Evolutionary conservation across 2,888 invertebrate genomes (phyloP).

Genomic region (Mythimna lalbum): DNA sequence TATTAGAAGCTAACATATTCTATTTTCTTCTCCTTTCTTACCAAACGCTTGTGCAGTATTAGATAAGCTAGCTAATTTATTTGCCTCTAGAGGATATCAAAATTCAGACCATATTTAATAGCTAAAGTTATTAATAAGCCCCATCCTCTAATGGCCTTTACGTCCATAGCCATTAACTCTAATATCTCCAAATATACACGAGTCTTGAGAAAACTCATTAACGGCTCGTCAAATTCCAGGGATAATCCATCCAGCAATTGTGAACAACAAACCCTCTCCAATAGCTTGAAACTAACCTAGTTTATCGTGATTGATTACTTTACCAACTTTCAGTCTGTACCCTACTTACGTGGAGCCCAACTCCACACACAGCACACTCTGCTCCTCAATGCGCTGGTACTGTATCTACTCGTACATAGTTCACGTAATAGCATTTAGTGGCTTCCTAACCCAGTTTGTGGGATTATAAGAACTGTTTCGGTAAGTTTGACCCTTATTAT

Average conservation of each 20-base stretch:
- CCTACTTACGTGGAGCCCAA: slow-evolving; percentile 55
- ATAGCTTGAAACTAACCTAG: slow-evolving; percentile 38
- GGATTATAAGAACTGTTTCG: slow-evolving; percentile 47
- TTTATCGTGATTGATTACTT: slow-evolving; percentile 57
- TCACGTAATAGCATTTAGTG: slow-evolving; percentile 46
- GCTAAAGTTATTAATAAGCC: neutral
- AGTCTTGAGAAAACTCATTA: slow-evolving; percentile 19
- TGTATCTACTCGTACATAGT: slow-evolving; percentile 8
- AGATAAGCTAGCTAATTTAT: neutral
- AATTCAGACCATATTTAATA: neutral
- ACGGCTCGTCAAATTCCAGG: slow-evolving; percentile 13
- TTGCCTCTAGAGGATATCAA: neutral
- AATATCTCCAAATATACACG: neutral
- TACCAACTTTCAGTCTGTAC: slow-evolving; percentile 42
- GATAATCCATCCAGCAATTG: slow-evolving; percentile 19
- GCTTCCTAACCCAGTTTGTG: slow-evolving; percentile 58
- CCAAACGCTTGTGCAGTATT: neutral
- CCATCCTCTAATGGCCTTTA: neutral
- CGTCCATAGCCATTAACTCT: neutral
- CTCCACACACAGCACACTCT: too few species aligned
- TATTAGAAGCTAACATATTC: neutral
- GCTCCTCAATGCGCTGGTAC: slow-evolving; percentile 11
- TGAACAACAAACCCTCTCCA: slow-evolving; percentile 16
- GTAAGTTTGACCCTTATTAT: slow-evolving; percentile 50
- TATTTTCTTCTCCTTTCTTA: neutral